These are phyloP conservation scores for Labroides dimidiatus DNA, from an alignment of 2,797 vertebrate species.

Conservation along the genomic window DNA sequence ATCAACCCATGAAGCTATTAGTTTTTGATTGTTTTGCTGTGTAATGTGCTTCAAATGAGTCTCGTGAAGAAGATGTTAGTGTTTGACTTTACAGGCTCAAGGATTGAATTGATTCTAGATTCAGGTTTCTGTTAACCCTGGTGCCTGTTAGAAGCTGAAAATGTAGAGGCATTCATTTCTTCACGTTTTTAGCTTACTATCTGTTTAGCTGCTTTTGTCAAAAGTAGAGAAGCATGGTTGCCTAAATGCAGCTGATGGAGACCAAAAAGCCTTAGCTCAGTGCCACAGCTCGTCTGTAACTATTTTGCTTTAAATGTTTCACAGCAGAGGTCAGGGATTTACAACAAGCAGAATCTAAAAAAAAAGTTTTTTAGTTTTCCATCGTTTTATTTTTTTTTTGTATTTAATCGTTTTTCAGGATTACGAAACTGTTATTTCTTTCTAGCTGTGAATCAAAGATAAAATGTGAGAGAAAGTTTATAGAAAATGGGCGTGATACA, in stretches of 20 bases:
- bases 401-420: constrained; percentile 65
- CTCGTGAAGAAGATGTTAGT: background rate
- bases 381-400: constrained; percentile 35
- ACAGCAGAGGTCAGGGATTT: constrained; percentile 48
- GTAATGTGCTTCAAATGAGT: constrained; percentile 34
- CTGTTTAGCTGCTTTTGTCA: constrained; percentile 35
- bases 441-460: constrained; percentile 45
- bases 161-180: constrained; percentile 29
- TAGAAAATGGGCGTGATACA: constrained; percentile 47
- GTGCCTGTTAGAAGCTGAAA: constrained; percentile 60
- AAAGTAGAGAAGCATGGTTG: constrained; percentile 31
- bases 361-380: constrained; percentile 3
- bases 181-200: constrained; percentile 31
- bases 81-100: constrained; percentile 8
- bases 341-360: constrained; percentile 1
- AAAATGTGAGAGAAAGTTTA: constrained; percentile 32
- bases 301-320: constrained; percentile 28
- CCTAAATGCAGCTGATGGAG: constrained; percentile 61
- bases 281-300: constrained; percentile 32
- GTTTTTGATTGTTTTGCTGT: background rate
- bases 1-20: constrained; percentile 22
- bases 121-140: constrained; percentile 54
- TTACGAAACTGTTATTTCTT: constrained; percentile 36
- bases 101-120: constrained; percentile 31
- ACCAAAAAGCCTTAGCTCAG: constrained; percentile 71